Conservation (phyloP, 2,113 vertebrate genomes). For the Cisticola juncidis region DNA sequence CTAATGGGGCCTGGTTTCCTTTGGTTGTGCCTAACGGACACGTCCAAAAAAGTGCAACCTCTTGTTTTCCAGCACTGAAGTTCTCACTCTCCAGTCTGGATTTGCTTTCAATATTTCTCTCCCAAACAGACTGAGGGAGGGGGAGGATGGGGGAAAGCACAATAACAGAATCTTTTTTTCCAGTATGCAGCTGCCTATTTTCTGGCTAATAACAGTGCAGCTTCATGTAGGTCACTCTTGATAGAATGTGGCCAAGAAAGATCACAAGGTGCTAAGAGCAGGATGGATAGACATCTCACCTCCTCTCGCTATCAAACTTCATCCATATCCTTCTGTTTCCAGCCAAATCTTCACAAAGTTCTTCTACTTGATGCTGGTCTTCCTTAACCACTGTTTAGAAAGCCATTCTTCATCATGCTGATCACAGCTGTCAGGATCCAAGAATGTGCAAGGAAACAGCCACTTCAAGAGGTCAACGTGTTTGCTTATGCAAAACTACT, state of each 20-base stretch:
- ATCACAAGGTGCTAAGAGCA: neutral
- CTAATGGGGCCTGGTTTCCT: conserved; percentile 19
- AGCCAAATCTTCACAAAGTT: neutral
- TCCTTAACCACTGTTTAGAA: neutral
- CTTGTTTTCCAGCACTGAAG: neutral
- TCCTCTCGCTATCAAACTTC: neutral
- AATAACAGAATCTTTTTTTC: neutral
- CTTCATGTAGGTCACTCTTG: accelerated
- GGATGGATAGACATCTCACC: neutral
- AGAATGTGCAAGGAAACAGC: neutral
- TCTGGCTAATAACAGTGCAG: neutral
- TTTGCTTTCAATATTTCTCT: neutral
- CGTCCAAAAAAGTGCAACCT: neutral
- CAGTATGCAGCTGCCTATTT: neutral
- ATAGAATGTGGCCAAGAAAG: neutral
- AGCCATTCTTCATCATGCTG: neutral
- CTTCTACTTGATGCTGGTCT: neutral
- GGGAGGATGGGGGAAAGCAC: neutral
- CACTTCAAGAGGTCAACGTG: neutral
- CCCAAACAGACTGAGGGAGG: neutral
- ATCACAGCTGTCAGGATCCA: neutral
- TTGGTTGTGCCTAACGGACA: neutral
- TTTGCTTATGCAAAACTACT: neutral
- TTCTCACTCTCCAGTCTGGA: neutral
- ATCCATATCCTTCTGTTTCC: neutral